Percentiles rank a stretch among this genome's conserved stretches.
phyloP scores from a whole-genome alignment of 2,113 vertebrate genomes.

The Pelobates fuscus region DNA sequence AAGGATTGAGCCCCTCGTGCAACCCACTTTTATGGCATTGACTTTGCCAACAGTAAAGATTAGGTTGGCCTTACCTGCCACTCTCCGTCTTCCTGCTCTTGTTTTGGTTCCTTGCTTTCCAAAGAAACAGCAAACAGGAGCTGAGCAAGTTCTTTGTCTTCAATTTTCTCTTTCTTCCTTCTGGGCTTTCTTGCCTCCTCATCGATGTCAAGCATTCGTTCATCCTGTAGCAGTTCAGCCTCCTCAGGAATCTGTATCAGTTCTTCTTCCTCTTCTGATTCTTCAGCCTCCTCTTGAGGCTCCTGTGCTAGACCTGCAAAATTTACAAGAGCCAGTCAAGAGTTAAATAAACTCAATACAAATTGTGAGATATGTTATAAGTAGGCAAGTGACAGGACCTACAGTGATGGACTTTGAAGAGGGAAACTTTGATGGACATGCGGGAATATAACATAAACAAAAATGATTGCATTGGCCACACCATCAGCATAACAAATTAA shows the following conservation, averaged over 20 bases:
- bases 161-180: conserved; percentile 54
- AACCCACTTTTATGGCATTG: too few species aligned
- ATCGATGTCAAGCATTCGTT: conserved; percentile 81
- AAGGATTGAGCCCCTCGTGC: too few species aligned
- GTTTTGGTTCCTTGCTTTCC: conserved; percentile 58
- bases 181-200: conserved; percentile 54
- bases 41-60: too few species aligned
- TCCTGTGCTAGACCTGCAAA: not conserved
- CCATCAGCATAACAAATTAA: too few species aligned
- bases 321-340: not conserved
- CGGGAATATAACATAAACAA: too few species aligned
- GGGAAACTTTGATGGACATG: too few species aligned
- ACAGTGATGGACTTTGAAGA: too few species aligned
- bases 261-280: conserved; percentile 61
- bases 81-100: conserved; percentile 34
- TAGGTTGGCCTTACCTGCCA: conserved; percentile 45
- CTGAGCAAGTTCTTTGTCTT: conserved; percentile 58
- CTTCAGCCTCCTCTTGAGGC: conserved; percentile 50
- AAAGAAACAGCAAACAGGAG: conserved; percentile 76
- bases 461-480: too few species aligned
- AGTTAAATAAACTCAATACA: not conserved
- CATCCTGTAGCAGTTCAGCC: conserved; percentile 85
- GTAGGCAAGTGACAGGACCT: too few species aligned
- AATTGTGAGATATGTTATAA: too few species aligned
- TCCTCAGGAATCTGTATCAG: conserved; percentile 82